Conservation (phyloP, 2,888 invertebrate species). For the Aromia moschata region DNA sequence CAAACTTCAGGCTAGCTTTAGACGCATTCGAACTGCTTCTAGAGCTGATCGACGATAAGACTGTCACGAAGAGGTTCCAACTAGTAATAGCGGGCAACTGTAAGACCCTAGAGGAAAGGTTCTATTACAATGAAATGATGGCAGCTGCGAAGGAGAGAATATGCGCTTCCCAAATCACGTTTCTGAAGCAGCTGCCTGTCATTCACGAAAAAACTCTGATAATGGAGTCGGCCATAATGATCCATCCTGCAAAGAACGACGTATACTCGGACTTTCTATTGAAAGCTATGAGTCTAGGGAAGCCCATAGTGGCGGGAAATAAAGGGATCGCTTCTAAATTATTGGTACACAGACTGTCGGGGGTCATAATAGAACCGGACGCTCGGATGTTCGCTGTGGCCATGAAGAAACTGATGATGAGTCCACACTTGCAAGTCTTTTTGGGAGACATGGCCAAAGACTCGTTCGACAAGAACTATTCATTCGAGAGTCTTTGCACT, state of each 20-base stretch:
- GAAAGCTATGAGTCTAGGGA: constrained; percentile 54
- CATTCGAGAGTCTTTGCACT: constrained; percentile 51
- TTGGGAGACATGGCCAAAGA: constrained; percentile 57
- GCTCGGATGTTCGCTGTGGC: constrained; percentile 54
- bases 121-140: constrained; percentile 54
- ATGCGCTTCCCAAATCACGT: constrained; percentile 56
- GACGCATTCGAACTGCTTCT: constrained; percentile 56
- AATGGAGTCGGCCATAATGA: constrained; percentile 51
- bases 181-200: constrained; percentile 54
- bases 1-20: constrained; percentile 56
- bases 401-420: constrained; percentile 54
- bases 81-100: constrained; percentile 57
- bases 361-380: constrained; percentile 55
- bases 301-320: constrained; percentile 56
- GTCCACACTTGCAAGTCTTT: constrained; percentile 55
- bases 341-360: constrained; percentile 53
- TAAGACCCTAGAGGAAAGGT: constrained; percentile 47
- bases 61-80: constrained; percentile 51
- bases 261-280: constrained; percentile 54
- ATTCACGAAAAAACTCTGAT: constrained; percentile 57
- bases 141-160: constrained; percentile 49
- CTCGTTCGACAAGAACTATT: constrained; percentile 51
- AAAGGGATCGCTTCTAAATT: constrained; percentile 55
- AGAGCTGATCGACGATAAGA: constrained; percentile 46
- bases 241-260: constrained; percentile 56